phyloP scores from a whole-genome alignment of 2,888 invertebrate genomes.

The Brachyptera risi region DNA sequence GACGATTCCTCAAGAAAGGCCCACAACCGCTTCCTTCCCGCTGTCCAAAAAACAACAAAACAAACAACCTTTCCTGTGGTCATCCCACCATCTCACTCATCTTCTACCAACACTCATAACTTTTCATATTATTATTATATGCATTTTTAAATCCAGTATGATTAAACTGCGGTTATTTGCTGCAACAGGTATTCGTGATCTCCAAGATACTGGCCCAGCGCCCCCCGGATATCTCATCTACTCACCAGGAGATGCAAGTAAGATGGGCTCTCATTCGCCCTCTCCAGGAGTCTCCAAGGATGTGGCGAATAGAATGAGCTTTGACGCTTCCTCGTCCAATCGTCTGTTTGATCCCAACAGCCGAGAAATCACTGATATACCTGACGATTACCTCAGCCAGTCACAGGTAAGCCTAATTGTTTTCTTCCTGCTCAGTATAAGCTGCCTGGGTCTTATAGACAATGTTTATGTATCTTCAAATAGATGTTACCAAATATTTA shows the following conservation, averaged over 20 bases:
- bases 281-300: slow-evolving; percentile 41
- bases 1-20: too few relatives aligned
- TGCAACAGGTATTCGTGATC: slow-evolving; percentile 39
- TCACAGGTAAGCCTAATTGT: slow-evolving; percentile 52
- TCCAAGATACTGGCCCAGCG: slow-evolving; percentile 44
- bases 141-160: neutral
- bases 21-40: too few relatives aligned
- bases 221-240: slow-evolving; percentile 20
- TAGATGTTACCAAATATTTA: too few relatives aligned
- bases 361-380: slow-evolving; percentile 76
- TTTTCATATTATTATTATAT: too few relatives aligned
- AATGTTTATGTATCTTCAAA: neutral
- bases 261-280: slow-evolving; percentile 31
- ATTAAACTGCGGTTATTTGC: too few relatives aligned
- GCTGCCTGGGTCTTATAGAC: neutral
- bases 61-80: too few relatives aligned
- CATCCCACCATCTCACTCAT: too few relatives aligned
- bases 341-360: slow-evolving; percentile 43
- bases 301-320: slow-evolving; percentile 40
- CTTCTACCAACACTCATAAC: too few relatives aligned
- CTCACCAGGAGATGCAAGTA: slow-evolving; percentile 20
- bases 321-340: slow-evolving; percentile 35
- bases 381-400: slow-evolving; percentile 77
- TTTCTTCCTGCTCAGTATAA: neutral
- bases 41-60: too few relatives aligned